phyloP scores from a whole-genome alignment of 2,888 invertebrate species.

The Trissolcus brochymenae region DNA sequence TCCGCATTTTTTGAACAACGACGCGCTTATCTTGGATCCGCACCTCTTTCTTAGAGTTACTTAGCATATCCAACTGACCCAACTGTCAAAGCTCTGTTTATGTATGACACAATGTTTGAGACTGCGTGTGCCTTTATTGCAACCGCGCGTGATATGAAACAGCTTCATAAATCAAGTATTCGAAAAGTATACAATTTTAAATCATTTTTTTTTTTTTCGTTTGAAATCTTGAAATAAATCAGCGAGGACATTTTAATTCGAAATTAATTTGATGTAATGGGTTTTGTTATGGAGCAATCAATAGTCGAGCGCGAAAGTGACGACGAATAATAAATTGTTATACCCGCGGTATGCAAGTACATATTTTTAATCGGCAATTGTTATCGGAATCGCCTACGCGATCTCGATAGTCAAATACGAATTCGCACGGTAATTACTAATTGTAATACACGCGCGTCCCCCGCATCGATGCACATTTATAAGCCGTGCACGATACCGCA shows the following conservation, averaged over 20 bases:
- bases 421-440: slow-evolving; percentile 64
- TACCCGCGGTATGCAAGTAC: slow-evolving; percentile 28
- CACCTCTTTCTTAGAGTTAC: too few species aligned
- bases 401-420: slow-evolving; percentile 56
- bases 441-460: slow-evolving; percentile 61
- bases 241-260: not conserved
- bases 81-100: too few species aligned
- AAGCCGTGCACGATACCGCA: slow-evolving; percentile 24
- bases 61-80: too few species aligned
- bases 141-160: too few species aligned
- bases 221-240: not conserved
- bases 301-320: slow-evolving; percentile 25
- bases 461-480: slow-evolving; percentile 50
- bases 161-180: too few species aligned
- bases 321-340: slow-evolving; percentile 33
- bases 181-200: too few species aligned
- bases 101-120: too few species aligned
- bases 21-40: too few species aligned
- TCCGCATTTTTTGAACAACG: too few species aligned
- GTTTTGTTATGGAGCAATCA: slow-evolving; percentile 16
- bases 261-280: slow-evolving; percentile 29
- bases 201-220: not conserved
- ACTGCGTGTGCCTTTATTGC: too few species aligned
- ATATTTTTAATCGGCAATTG: slow-evolving; percentile 44
- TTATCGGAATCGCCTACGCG: slow-evolving; percentile 60